Conservation (phyloP, 2,797 vertebrate species). For the Cossypha heuglini region DNA sequence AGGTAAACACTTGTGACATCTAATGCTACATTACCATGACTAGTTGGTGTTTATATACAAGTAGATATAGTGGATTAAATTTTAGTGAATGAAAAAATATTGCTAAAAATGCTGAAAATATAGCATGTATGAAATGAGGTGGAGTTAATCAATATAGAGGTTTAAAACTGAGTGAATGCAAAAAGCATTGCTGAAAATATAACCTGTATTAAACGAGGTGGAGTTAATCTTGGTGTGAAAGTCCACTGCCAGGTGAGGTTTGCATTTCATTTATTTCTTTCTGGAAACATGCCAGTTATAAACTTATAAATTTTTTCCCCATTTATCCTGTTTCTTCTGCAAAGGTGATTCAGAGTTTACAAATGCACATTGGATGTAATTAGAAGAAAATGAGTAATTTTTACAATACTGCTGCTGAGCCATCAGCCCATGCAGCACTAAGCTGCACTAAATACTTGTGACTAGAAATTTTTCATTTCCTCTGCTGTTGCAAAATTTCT, state of each 20-base stretch:
- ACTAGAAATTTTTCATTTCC: slow-evolving; percentile 2
- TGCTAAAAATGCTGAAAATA: not conserved
- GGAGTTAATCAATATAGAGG: not conserved
- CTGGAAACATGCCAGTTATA: not conserved
- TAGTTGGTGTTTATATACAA: not conserved
- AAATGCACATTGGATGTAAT: not conserved
- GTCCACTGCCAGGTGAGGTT: not conserved
- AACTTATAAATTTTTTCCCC: not conserved
- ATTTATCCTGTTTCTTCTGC: not conserved
- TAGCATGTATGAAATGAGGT: not conserved
- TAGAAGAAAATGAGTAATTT: not conserved
- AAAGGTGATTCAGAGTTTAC: not conserved
- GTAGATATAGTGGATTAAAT: not conserved
- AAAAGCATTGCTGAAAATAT: not conserved
- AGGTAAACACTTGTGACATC: not conserved
- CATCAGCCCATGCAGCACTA: not conserved
- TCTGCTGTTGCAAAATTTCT: not conserved
- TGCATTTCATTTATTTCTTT: not conserved
- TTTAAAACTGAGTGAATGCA: not conserved
- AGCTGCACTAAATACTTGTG: not conserved
- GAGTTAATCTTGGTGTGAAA: not conserved
- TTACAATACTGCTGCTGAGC: not conserved
- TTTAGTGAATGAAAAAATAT: not conserved
- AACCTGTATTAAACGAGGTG: not conserved
- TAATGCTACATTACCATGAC: not conserved